These are phyloP conservation scores for Cantharis lateralis DNA, from an alignment of 2,888 invertebrate genomes.

Conservation along the genomic window DNA sequence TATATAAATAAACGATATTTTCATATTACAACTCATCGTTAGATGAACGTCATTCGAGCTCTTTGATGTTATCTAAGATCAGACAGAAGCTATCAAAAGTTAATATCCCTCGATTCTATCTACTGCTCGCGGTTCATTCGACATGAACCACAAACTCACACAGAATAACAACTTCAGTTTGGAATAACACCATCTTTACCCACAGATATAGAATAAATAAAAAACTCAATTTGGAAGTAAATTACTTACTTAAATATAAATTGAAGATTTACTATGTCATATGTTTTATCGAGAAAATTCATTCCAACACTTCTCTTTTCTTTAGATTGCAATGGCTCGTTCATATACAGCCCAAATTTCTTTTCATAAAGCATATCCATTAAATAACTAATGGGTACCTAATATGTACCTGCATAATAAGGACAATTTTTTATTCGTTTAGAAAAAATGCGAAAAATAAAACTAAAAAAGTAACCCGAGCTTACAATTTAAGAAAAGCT, in stretches of 20 bases:
- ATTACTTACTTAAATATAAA: slow-evolving; percentile 50
- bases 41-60: slow-evolving; percentile 27
- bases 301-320: background rate
- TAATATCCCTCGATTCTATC: slow-evolving; percentile 39
- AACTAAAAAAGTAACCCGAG: background rate
- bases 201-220: slow-evolving; percentile 45
- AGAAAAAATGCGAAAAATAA: background rate
- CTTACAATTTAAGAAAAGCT: background rate
- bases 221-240: slow-evolving; percentile 49
- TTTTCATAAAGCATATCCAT: background rate
- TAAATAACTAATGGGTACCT: background rate
- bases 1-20: slow-evolving; percentile 28
- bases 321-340: background rate
- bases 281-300: slow-evolving; percentile 29
- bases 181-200: slow-evolving; percentile 34
- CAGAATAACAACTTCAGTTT: slow-evolving; percentile 33
- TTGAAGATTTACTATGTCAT: slow-evolving; percentile 41
- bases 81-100: slow-evolving; percentile 37
- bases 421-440: background rate
- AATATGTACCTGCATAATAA: too few species aligned
- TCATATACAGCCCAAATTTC: background rate
- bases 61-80: slow-evolving; percentile 35
- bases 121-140: slow-evolving; percentile 28
- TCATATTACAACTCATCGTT: slow-evolving; percentile 28
- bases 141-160: slow-evolving; percentile 30